Evolutionary conservation across 2,797 vertebrate genomes (phyloP).

Genomic region (Acanthurus leucopareius): DNA sequence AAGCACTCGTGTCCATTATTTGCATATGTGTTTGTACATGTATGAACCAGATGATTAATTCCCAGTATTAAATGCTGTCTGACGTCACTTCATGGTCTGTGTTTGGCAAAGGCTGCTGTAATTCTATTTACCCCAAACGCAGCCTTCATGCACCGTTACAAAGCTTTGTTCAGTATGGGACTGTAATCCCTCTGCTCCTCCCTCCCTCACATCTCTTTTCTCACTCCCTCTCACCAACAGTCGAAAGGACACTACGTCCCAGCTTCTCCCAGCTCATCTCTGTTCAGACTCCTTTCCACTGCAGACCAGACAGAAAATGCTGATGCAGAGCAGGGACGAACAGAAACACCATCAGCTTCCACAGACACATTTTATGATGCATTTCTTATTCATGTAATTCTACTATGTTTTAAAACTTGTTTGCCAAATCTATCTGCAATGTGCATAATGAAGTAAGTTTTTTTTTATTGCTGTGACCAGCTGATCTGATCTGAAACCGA

Average conservation of each 20-base stretch:
- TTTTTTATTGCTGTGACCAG: slow-evolving; percentile 3
- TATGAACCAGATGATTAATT: slow-evolving; percentile 38
- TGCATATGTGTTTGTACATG: slow-evolving; percentile 10
- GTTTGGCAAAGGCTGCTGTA: slow-evolving; percentile 47
- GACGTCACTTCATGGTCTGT: slow-evolving; percentile 30
- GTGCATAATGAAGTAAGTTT: background rate
- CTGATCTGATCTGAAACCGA: background rate
- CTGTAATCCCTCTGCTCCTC: slow-evolving; percentile 52
- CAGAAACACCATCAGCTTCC: slow-evolving; percentile 43
- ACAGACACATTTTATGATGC: slow-evolving; percentile 11
- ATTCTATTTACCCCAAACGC: slow-evolving; percentile 65
- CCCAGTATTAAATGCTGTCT: slow-evolving; percentile 23
- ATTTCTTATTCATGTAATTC: slow-evolving; percentile 23
- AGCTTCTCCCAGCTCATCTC: slow-evolving; percentile 27
- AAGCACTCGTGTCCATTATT: slow-evolving; percentile 24
- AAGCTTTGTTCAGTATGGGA: slow-evolving; percentile 59
- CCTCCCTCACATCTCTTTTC: slow-evolving; percentile 14
- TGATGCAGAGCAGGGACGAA: slow-evolving; percentile 46
- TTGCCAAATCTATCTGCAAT: slow-evolving; percentile 17
- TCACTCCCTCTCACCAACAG: slow-evolving; percentile 44
- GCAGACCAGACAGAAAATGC: slow-evolving; percentile 47
- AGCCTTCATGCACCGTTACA: slow-evolving; percentile 62
- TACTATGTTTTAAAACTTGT: background rate
- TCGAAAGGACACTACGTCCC: slow-evolving; percentile 36
- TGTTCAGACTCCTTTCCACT: slow-evolving; percentile 19